Evolutionary conservation across 2,113 vertebrate genomes (phyloP).

Genomic region (Bombycilla garrulus): DNA sequence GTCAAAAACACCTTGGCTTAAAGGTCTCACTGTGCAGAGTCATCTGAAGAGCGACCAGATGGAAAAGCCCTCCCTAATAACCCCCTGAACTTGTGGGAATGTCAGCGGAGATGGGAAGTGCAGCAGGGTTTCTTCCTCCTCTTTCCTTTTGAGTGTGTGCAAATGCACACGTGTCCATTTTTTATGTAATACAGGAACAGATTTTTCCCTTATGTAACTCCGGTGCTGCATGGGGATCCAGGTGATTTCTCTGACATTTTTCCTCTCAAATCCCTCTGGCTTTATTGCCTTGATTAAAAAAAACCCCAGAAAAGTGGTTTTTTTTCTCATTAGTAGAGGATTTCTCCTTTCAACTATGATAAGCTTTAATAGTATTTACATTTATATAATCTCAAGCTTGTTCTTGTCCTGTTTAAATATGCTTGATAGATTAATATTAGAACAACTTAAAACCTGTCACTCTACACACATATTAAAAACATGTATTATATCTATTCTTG

Average conservation of each 20-base stretch:
- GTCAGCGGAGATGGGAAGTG: background rate
- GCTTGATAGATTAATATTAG: background rate
- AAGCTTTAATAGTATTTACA: background rate
- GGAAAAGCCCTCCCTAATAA: background rate
- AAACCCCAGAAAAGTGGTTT: background rate
- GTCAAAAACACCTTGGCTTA: background rate
- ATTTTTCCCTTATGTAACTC: constrained; percentile 16
- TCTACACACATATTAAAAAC: background rate
- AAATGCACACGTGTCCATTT: accelerated
- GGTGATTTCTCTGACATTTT: background rate
- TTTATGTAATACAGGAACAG: constrained; percentile 9
- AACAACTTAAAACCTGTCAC: background rate
- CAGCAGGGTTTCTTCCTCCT: background rate
- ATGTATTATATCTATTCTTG: background rate
- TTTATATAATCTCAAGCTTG: background rate
- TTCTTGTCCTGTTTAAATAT: background rate
- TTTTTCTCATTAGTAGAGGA: background rate
- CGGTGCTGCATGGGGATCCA: background rate
- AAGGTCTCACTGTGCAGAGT: background rate
- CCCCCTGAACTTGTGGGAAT: background rate
- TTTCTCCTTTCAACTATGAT: background rate
- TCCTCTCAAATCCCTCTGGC: background rate
- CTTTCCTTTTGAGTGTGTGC: background rate
- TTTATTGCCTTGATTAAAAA: background rate
- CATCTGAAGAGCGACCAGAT: background rate